These are phyloP conservation scores for Linyphia triangularis DNA, from an alignment of 2,888 invertebrate genomes.

Conservation along the genomic window DNA sequence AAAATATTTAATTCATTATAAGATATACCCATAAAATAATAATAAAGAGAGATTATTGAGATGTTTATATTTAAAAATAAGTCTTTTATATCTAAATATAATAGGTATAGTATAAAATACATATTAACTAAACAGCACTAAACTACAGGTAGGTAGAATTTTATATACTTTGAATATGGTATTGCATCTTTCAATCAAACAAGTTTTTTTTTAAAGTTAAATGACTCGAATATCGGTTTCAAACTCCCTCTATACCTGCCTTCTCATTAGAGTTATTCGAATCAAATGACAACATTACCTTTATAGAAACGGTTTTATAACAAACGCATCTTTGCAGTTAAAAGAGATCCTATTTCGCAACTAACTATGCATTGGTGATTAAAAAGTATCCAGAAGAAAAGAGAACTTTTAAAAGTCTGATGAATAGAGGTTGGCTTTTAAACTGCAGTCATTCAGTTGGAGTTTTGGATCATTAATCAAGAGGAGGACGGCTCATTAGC, in stretches of 20 bases:
- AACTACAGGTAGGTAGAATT: too few species aligned
- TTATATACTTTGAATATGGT: too few species aligned
- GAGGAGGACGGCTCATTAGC: conserved; percentile 66
- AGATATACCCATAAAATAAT: too few species aligned
- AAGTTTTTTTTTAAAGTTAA: background rate
- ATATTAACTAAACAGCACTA: too few species aligned
- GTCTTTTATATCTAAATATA: too few species aligned
- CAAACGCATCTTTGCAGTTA: background rate
- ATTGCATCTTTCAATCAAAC: background rate
- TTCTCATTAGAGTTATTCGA: conserved; percentile 14
- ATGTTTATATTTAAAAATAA: too few species aligned
- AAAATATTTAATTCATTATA: too few species aligned
- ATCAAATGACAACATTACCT: conserved; percentile 26
- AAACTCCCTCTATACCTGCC: background rate
- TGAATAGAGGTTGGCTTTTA: conserved; percentile 41
- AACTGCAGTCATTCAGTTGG: conserved; percentile 59
- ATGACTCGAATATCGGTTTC: background rate
- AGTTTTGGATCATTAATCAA: conserved; percentile 65
- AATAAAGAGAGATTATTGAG: too few species aligned
- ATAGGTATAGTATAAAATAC: too few species aligned
- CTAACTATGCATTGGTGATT: conserved; percentile 55
- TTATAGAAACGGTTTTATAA: conserved; percentile 10
- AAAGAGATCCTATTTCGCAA: conserved; percentile 11
- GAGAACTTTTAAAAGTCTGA: conserved; percentile 46
- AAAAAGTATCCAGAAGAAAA: conserved; percentile 51